Conservation (phyloP, 2,113 vertebrate genomes). For the Alectura lathami region DNA sequence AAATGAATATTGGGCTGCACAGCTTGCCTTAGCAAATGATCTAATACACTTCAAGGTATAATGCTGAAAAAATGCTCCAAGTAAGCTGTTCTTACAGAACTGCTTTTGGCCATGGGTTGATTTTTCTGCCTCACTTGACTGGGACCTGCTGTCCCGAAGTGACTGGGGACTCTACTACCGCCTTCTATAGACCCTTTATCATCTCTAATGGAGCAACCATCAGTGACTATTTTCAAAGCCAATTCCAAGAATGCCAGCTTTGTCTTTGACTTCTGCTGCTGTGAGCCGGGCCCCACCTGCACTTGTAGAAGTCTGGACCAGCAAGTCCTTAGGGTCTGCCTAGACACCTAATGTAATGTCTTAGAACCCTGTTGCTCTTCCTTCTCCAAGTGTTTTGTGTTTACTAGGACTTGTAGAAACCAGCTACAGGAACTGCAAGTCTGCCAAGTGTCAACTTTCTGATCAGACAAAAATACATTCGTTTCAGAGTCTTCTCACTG, state of each 20-base stretch:
- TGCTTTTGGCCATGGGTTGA: not conserved
- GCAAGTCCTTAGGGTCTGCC: not conserved
- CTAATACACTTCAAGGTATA: not conserved
- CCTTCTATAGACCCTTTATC: not conserved
- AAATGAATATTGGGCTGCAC: not conserved
- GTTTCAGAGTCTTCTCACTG: not conserved
- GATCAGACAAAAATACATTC: not conserved
- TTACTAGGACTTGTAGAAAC: not conserved
- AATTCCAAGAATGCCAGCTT: not conserved
- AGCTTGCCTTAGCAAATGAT: not conserved
- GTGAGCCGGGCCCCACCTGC: not conserved
- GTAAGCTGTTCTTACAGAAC: not conserved
- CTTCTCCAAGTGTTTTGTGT: not conserved
- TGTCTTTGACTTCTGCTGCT: not conserved
- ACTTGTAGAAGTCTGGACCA: not conserved
- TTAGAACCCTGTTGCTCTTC: not conserved
- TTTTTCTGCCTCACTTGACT: not conserved
- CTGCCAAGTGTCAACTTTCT: not conserved
- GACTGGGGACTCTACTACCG: not conserved
- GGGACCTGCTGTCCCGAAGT: not conserved
- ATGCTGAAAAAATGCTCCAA: not conserved
- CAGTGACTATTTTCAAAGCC: not conserved
- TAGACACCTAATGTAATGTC: not conserved
- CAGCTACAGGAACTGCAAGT: not conserved
- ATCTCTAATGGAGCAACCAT: not conserved